Evolutionary conservation across 2,888 invertebrate genomes (phyloP), one percentile per base, ranked within the genome.

Genomic region (Ochlodes sylvanus): DNA sequence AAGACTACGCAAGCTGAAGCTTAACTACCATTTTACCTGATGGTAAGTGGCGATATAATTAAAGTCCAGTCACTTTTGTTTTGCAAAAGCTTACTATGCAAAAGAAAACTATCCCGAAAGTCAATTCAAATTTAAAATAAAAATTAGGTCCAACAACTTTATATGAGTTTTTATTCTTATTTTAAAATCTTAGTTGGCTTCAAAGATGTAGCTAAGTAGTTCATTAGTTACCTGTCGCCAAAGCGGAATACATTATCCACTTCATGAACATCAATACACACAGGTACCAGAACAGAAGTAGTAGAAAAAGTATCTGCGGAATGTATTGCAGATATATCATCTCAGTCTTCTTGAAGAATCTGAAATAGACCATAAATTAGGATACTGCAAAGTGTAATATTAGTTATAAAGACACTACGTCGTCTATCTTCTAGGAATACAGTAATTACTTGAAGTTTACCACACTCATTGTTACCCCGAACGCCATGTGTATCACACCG

Each of bases 401-500:
- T 66, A 69, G 60, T 64, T 63, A 63, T 32, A 50, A 74, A 66
- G 70, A 70, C 68, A 76, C 79, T 83, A 87, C 73, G 74, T 75
- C 79, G 75, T 76, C 86, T 86, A 87, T 77, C 85, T 88, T 91
- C 92, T 91, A 92, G 89, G 89, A 92, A 92, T 90, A 90, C 84
- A 89, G 89, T 93, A 92, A 92, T 93, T 93, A 92, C 92, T 90
- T 92, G 89, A 94, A 94, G 90, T 94, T 94, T 86, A 94, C 90
- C 87, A 94, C 92, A 89, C 94, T 95, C 80, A 96, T 93, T 77
- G 94, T 88, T 76, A 96, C 94, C 73, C 96, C 96, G 85, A 96
- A 95, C 77, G 95, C 92, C 96, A 96, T 96, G 84, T 96, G 96
- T 52, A 94, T 85, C 57, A 96, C 95, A 34, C 96, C 96, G 71